A percentile compares a stretch with the other conserved stretches of the same genome.
phyloP scores from a whole-genome alignment of 1,140 invertebrate genomes.

The Zaprionus taronus region DNA sequence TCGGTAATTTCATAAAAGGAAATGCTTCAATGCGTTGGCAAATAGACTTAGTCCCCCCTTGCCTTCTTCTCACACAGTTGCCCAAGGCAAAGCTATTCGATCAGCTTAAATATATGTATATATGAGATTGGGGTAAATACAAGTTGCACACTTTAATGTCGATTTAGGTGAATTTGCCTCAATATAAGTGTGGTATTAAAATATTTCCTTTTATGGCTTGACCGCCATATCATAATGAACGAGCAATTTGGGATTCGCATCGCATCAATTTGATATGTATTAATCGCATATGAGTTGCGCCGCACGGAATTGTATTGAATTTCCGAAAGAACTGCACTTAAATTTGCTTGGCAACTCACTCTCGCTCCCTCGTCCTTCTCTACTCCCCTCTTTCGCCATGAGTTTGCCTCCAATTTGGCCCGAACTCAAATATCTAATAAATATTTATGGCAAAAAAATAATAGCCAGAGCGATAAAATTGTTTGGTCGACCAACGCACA shows the following conservation, averaged over 20 bases:
- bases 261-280: constrained; percentile 9
- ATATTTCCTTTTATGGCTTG: background rate
- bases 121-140: background rate
- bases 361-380: background rate
- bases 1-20: constrained; percentile 32
- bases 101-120: background rate
- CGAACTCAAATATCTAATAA: constrained; percentile 63
- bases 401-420: constrained; percentile 16
- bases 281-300: background rate
- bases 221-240: background rate
- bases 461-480: constrained; percentile 66
- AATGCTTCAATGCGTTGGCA: constrained; percentile 1
- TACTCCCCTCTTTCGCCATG: no score
- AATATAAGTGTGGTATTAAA: background rate
- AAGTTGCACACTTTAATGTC: background rate
- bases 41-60: constrained; percentile 20
- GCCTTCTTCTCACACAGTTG: background rate
- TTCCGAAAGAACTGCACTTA: constrained; percentile 14
- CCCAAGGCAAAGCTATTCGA: background rate
- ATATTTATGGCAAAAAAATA: constrained; percentile 68
- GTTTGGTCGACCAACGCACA: constrained; percentile 31
- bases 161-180: background rate
- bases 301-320: constrained; percentile 11
- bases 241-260: background rate
- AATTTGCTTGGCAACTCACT: constrained; percentile 12